phyloP scores from a whole-genome alignment of 2,888 invertebrate species.

The Cantharis nigra region DNA sequence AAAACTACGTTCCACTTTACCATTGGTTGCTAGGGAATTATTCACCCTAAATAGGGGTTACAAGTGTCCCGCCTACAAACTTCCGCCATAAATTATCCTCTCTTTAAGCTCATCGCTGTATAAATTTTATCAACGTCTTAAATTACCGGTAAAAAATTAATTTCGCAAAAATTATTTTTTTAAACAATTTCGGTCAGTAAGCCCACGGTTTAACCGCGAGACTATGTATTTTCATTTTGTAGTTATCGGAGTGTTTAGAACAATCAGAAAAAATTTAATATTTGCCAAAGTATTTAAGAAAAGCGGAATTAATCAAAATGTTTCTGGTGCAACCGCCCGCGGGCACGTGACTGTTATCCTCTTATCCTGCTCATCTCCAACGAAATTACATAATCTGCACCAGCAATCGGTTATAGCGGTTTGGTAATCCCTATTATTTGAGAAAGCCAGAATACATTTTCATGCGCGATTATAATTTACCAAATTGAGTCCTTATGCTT shows the following conservation, averaged over 20 bases:
- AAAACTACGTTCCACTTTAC: slow-evolving; percentile 19
- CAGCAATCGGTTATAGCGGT: slow-evolving; percentile 13
- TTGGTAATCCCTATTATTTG: not conserved
- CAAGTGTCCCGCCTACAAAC: slow-evolving; percentile 20
- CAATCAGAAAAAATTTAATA: not conserved
- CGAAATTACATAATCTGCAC: slow-evolving; percentile 14
- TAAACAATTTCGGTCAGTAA: too few relatives aligned
- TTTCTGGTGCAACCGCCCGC: not conserved
- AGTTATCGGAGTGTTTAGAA: not conserved
- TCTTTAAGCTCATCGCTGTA: not conserved
- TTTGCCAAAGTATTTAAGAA: not conserved
- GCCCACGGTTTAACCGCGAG: too few relatives aligned
- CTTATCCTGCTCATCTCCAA: slow-evolving; percentile 15
- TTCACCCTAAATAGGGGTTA: slow-evolving; percentile 17
- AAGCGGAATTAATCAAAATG: not conserved
- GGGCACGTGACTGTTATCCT: slow-evolving; percentile 19
- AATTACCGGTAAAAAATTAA: not conserved
- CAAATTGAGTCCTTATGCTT: not conserved
- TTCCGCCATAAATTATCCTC: not conserved
- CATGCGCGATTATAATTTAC: not conserved
- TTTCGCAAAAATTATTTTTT: not conserved
- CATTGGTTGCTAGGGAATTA: slow-evolving; percentile 29
- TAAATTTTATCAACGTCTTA: not conserved
- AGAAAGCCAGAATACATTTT: not conserved
- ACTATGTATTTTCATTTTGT: not conserved